Percentiles rank a stretch among this genome's conserved stretches.
phyloP scores from a whole-genome alignment of 2,113 vertebrate genomes.

The Pituophis catenifer region DNA sequence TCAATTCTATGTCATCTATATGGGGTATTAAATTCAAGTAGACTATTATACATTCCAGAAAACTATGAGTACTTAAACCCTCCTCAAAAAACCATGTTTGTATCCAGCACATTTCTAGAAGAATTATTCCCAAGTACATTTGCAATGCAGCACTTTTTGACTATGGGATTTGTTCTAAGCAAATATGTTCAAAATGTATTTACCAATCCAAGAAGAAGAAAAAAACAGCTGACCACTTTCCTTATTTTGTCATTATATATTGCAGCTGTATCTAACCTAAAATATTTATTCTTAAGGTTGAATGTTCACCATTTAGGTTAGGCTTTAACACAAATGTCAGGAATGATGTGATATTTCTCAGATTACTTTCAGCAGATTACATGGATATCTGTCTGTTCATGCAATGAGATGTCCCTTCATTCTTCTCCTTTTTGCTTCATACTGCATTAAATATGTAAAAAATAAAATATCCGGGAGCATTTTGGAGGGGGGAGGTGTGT shows the following conservation, averaged over 20 bases:
- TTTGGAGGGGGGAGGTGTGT: not conserved
- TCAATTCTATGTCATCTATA: not conserved
- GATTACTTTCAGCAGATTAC: not conserved
- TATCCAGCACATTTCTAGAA: not conserved
- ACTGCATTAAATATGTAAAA: not conserved
- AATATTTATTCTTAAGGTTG: not conserved
- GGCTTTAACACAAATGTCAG: not conserved
- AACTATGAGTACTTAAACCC: not conserved
- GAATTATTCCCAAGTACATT: not conserved
- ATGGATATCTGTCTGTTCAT: not conserved
- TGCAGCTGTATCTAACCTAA: not conserved
- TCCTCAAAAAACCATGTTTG: no score
- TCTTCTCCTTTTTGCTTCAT: not conserved
- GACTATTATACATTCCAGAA: not conserved
- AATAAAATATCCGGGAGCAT: not conserved
- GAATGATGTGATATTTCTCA: not conserved
- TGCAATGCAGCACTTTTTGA: not conserved
- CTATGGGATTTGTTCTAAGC: not conserved
- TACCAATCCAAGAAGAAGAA: not conserved
- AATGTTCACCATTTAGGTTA: not conserved
- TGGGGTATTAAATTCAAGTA: not conserved
- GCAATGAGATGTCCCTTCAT: not conserved
- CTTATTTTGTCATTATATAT: not conserved
- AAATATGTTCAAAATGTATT: not conserved
- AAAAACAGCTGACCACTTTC: not conserved